A percentile compares a stretch with the other conserved stretches of the same genome.
These are phyloP conservation scores for Alca torda DNA, from an alignment of 2,797 vertebrate genomes.

Conservation along the genomic window DNA sequence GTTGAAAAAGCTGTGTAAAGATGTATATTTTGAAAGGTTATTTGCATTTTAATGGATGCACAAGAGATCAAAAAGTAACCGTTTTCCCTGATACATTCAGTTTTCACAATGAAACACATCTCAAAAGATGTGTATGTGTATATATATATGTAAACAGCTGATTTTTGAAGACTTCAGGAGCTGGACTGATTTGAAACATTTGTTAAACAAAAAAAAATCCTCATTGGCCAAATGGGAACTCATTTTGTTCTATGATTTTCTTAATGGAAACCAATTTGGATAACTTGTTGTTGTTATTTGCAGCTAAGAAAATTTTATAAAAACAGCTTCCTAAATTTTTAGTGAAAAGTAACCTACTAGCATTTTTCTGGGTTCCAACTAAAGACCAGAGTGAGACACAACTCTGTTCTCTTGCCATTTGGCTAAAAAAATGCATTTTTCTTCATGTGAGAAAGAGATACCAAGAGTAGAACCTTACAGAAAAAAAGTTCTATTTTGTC, in stretches of 20 bases:
- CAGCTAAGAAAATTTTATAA: not conserved
- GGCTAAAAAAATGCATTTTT: not conserved
- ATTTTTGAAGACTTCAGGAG: not conserved
- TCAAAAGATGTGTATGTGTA: rapidly evolving
- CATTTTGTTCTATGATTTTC: not conserved
- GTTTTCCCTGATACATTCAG: not conserved
- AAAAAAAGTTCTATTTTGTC: not conserved
- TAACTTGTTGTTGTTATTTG: not conserved
- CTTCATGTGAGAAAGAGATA: not conserved
- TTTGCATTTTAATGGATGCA: not conserved
- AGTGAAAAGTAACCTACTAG: not conserved
- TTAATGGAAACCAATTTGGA: not conserved
- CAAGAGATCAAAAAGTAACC: not conserved
- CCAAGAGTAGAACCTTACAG: not conserved
- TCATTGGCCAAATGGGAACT: not conserved
- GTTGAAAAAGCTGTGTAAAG: not conserved
- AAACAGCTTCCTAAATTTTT: not conserved
- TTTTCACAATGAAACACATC: not conserved
- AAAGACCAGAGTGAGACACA: not conserved
- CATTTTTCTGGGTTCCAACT: not conserved
- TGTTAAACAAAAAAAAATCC: not conserved
- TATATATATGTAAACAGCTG: rapidly evolving
- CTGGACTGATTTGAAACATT: not conserved
- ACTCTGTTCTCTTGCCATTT: not conserved
- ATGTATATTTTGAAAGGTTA: not conserved